These are phyloP conservation scores for Procavia capensis DNA, from an alignment of 2,113 vertebrate species.

Conservation along the genomic window DNA sequence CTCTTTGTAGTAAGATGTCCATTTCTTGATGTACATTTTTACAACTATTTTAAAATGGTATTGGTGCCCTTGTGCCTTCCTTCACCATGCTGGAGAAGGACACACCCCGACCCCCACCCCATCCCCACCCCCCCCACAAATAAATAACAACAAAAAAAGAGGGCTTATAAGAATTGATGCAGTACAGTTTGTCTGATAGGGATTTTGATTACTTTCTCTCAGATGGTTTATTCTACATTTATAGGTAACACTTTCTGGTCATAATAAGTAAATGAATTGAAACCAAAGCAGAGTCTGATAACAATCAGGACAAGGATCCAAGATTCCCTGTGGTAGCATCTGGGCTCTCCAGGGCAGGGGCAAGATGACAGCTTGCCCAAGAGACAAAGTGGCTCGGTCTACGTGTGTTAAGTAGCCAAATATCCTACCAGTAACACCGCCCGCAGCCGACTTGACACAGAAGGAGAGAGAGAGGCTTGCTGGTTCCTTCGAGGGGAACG, in stretches of 20 bases:
- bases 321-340: accelerated
- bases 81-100: not conserved
- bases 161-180: not conserved
- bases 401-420: accelerated
- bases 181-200: slow-evolving; percentile 45
- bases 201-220: slow-evolving; percentile 75
- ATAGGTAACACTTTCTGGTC: not conserved
- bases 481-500: accelerated
- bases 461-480: not conserved
- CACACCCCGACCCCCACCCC: not conserved
- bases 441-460: not conserved
- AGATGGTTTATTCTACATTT: not conserved
- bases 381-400: not conserved
- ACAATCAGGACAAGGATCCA: not conserved
- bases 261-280: slow-evolving; percentile 60
- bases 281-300: not conserved
- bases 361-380: not conserved
- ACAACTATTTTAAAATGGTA: slow-evolving; percentile 50
- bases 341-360: not conserved
- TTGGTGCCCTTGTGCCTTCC: not conserved
- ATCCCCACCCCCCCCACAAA: not conserved
- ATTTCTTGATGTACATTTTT: not conserved
- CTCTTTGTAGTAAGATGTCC: not conserved
- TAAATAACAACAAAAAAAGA: not conserved
- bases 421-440: accelerated